Base-by-base conservation (phyloP, 2,888 invertebrate genomes). In the Agrilus cyanescens region DNA sequence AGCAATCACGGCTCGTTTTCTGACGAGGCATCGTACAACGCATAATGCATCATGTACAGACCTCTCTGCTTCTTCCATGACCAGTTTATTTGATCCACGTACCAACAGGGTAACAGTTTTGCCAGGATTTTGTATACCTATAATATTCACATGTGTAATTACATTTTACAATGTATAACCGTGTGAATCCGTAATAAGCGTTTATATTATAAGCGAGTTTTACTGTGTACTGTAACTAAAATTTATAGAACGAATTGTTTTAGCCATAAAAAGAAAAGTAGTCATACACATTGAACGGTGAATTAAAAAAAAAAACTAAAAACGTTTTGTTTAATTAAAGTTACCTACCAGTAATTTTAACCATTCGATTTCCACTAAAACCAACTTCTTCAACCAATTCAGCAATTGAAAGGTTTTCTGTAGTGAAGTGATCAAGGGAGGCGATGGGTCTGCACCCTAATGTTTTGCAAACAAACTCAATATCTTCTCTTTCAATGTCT, bases 401-500 rank as follows among this genome's bases (percentile, higher is more conserved):
- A 5, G 97, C 97, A 49, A 74, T 77, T 7, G 89, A 89, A 20
- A 98, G 73, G 66, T 88, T 85, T 60, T 98, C 97, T 12, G 95
- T 74, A 1, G 83, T 76, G 67, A 98, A 98, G 65, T 98, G 98
- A 70, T 98, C 98, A 48, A 97, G 71, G n/a, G 95, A 95, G 4
- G 98, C 98, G 55, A 98, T 91, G 0, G 98, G 98, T 38, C 94
- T 78, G 63, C 95, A 95, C 16, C 85, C 85, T 18, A 96, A 70
- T 5, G 90, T 89, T 73, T 94, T 96, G 70, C 94, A 95, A 14
- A 98, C 83, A 67, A 95, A 97, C 60, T 97, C 93, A 53, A 99
- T 88, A 58, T 99, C 97, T 65, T 97, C 97, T 40, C 98, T 80
- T 67, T 99, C 98, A 43, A 99, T 80, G 62, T 99, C 97, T 67